phyloP scores from a whole-genome alignment of 2,113 vertebrate genomes.

The Scomber japonicus region DNA sequence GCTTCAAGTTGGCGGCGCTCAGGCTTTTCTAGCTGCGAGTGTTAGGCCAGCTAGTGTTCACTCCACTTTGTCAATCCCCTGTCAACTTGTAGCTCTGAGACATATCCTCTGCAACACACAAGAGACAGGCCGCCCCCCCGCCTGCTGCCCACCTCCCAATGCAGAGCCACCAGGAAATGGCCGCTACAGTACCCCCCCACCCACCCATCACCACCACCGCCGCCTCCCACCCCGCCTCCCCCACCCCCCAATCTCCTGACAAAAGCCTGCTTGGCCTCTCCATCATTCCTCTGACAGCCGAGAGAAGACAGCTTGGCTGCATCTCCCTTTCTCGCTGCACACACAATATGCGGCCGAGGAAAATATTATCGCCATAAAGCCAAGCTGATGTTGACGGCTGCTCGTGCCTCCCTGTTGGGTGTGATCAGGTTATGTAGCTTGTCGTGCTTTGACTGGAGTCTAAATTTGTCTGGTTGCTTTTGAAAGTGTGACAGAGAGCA shows the following conservation, averaged over 20 bases:
- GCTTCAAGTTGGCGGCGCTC: constrained; percentile 78
- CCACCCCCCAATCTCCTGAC: constrained; percentile 64
- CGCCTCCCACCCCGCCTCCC: constrained; percentile 5
- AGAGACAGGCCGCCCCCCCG: constrained; percentile 64
- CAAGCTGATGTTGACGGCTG: constrained; percentile 5
- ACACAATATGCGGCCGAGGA: constrained; percentile 47
- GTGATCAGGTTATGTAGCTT: neutral
- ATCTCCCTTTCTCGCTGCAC: constrained; percentile 45
- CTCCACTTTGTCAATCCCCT: constrained; percentile 84
- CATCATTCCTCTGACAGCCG: constrained; percentile 71
- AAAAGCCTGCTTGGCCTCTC: constrained; percentile 76
- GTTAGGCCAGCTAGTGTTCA: constrained; percentile 82
- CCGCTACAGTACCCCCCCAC: constrained; percentile 33
- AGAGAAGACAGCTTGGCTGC: constrained; percentile 69
- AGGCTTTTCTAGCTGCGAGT: constrained; percentile 83
- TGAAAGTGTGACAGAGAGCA: neutral
- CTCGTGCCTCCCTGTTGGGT: neutral
- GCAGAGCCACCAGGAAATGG: constrained; percentile 79
- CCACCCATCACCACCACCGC: neutral
- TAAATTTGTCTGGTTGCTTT: neutral
- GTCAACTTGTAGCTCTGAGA: constrained; percentile 86
- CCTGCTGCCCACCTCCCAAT: constrained; percentile 53
- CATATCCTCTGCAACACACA: constrained; percentile 77
- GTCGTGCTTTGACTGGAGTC: neutral
- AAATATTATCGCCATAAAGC: constrained; percentile 26